Evolutionary conservation across 2,888 invertebrate species (phyloP), one percentile per base, ranked within the genome.

Genomic region (Acheta domesticus): DNA sequence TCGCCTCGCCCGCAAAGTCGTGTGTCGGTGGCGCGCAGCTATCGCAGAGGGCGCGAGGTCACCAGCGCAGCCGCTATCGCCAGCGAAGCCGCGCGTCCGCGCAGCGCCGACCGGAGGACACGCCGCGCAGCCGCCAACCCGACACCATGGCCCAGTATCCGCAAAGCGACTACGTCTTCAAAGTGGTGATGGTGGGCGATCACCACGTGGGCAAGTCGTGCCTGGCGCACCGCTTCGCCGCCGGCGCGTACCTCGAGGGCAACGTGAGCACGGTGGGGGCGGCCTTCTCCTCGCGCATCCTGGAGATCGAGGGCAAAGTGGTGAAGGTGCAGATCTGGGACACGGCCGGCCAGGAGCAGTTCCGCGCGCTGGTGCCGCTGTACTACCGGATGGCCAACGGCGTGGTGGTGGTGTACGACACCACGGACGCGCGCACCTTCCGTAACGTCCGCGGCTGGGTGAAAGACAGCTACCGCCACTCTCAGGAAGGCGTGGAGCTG

Each of bases 401-500:
- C 16, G 62, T 62, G 62, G n/a, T 62, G 16, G 62, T 62, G 62
- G 62, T 62, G 62, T 62, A 62, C 62, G 62, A 62, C 62, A 62
- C n/a, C 62, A n/a, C 62, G 11, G n/a, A 62, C 62, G 62, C 14
- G 3, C 11, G 62, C 62, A 5, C 62, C 62, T 62, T 62, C 62
- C 5, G 1, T 4, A 62, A 11, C n/a, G 62, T 62, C 3, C 62
- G 16, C 62, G 62, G 16, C 3, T 12, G 62, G 62, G 14, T 16
- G 62, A 62, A n/a, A 12, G 16, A 62, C 62, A n/a, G 14, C 4
- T 62, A 14, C 4, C 14, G 16, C 16, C 11, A 62, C n/a, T 5
- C n/a, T 0, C 16, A 62, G 4, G 62, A 62, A 1, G 16, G n/a
- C 62, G 62, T 62, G 62, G 62, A 62, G 62, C 14, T 14, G n/a